phyloP scores from a whole-genome alignment of 1,140 invertebrate genomes.

The Aleiodes sp. region DNA sequence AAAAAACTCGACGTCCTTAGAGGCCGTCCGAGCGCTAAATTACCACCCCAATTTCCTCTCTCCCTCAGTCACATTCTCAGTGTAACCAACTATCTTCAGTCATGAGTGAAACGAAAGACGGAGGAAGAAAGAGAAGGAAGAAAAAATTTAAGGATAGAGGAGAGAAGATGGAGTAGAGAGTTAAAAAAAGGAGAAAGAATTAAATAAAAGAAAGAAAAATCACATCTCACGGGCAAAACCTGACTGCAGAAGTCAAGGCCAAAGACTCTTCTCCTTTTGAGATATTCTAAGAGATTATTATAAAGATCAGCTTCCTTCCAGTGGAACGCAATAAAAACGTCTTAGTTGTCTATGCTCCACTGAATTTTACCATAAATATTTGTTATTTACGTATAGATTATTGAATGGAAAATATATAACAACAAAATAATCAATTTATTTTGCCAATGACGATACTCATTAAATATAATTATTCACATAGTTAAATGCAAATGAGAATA shows the following conservation, averaged over 20 bases:
- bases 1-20: conserved; percentile 36
- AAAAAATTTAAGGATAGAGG: neutral
- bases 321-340: neutral
- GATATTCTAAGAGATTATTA: conserved; percentile 16
- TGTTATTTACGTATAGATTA: neutral
- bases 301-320: conserved; percentile 19
- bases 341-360: neutral
- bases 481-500: too few species aligned
- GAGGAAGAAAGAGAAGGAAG: neutral
- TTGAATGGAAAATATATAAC: neutral
- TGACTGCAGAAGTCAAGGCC: conserved; percentile 27
- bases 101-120: neutral
- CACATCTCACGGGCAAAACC: conserved; percentile 14
- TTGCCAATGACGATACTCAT: neutral
- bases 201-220: neutral
- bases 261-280: neutral
- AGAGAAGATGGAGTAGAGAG: too few species aligned
- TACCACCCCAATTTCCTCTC: conserved; percentile 26
- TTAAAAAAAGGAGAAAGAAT: neutral
- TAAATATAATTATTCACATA: neutral
- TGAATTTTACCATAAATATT: conserved; percentile 16
- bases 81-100: neutral
- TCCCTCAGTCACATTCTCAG: neutral
- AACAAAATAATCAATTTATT: neutral
- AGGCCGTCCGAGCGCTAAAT: conserved; percentile 32